Percentiles rank a stretch among this genome's conserved stretches.
These are phyloP conservation scores for Cottus gobio DNA, from an alignment of 2,113 vertebrate genomes.

Conservation along the genomic window DNA sequence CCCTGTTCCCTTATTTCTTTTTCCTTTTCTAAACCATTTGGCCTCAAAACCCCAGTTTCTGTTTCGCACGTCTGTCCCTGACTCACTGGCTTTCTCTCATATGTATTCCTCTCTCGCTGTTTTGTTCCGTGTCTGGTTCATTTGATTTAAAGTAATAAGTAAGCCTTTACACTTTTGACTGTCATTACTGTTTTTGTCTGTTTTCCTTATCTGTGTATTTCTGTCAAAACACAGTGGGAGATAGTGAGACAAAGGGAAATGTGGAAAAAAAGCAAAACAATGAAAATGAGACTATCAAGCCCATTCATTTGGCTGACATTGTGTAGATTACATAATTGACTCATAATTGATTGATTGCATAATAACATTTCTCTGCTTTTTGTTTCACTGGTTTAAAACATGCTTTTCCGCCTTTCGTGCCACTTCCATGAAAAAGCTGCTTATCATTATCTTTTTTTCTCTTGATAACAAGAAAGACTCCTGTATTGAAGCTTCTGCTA, in stretches of 20 bases:
- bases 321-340: not conserved
- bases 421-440: not conserved
- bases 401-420: conserved; percentile 19
- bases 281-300: not conserved
- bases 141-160: conserved; percentile 35
- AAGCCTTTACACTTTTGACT: conserved; percentile 17
- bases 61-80: conserved; percentile 37
- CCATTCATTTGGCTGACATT: conserved; percentile 15
- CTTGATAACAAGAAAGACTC: not conserved
- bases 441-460: conserved; percentile 1
- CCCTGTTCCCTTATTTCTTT: conserved; percentile 24
- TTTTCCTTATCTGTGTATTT: not conserved
- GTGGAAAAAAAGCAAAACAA: not conserved
- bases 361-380: conserved; percentile 3
- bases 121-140: conserved; percentile 62
- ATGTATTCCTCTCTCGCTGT: not conserved
- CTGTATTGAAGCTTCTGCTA: not conserved
- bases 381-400: conserved; percentile 21
- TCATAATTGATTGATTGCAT: no score
- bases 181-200: not conserved
- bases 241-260: not conserved
- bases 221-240: conserved; percentile 2
- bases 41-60: conserved; percentile 23
- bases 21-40: conserved; percentile 55
- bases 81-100: conserved; percentile 5